Base-by-base conservation (phyloP, 1,140 invertebrate species). In the Ceratina calcarata region DNA sequence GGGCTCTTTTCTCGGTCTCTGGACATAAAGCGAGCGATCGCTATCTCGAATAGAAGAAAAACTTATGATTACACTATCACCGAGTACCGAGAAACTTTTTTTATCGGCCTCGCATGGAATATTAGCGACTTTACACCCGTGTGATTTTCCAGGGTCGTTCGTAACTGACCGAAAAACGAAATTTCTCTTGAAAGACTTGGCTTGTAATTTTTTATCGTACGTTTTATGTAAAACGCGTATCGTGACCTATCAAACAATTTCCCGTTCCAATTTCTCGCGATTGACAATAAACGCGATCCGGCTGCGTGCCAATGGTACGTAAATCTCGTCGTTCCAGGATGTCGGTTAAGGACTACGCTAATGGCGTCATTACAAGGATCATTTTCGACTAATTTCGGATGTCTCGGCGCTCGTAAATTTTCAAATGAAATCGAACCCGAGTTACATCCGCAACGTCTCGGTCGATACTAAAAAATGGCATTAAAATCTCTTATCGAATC, bases 261-360 rank as follows among this genome's bases (percentile, higher is more conserved):
- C n/a, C 37, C n/a, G 65, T 60, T 69, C 37, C 74, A 78, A 72
- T 78, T 78, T 64, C 76, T 78, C 49, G 37, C 37, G 51, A 72
- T 72, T 72, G 76, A 78, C 76, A 78, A 64, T 78, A 72, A 78
- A 78, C n/a, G 60, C 51, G 45, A 15, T 2, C 37, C n/a, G 22
- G 2, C 68, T 65, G 68, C 76, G 69, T 78, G 76, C 6, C 69
- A n/a, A 1, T 7, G 1, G 8, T 27, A 78, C 68, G 76, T 78
- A 57, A 78, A 78, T 78, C 69, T 72, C 7, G 16, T 37, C 12
- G 68, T 78, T 57, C 24, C 16, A 64, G 76, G 69, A 78, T 78
- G 76, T 78, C 76, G 76, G 76, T 78, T 71, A 78, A 78, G 76
- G 76, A 72, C 76, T 72, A 18, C 6, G 32, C 18, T 78, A 78